Evolutionary conservation across 2,113 vertebrate species (phyloP), one percentile per base, ranked within the genome.

Genomic region (Okapia johnstoni): DNA sequence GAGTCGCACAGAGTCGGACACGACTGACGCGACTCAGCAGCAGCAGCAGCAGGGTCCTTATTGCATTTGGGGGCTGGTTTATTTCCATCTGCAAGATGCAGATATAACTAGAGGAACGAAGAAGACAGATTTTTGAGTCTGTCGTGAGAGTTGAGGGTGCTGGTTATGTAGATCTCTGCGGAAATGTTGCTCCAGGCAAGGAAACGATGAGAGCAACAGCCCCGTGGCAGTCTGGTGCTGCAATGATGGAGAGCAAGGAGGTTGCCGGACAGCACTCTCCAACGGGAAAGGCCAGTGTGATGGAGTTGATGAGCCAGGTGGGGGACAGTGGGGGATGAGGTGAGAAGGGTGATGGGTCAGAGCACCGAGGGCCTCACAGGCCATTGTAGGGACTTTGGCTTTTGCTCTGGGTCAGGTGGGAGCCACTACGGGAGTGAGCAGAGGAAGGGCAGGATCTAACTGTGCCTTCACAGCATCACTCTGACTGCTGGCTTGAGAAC

Each of bases 91-190:
- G 48, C 26, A 66, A 57, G 28, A 58, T 55, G 14, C 36, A 16
- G 46, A 23, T 50, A 11, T 26, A 43, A 43, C 19, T 25, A 16
- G 52, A 95, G 30, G 0, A 16, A 57, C 19, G 12, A 76, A n/a
- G 50, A 61, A 73, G 50, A 6, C 0, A 2, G 30, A 7, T 6
- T 3, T 7, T 2, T 15, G n/a, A 54, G 60, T 36, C 60, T 6
- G 61, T 25, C 0, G 15, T 5, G 17, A 85, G 55, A 93, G 77
- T 54, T 2, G 54, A 52, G 15, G 52, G 36, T 7, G n/a, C 4
- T 30, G 15, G 36, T 23, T 13, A 10, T 28, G 8, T 9, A 7
- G 28, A 48, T 85, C 26, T 23, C 54, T 28, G 12, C 12, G 28
- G 90, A 61, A 61, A 43, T 15, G 13, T 81, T 6, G 16, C 40